phyloP scores from a whole-genome alignment of 2,113 vertebrate species.

The Macrotus californicus region DNA sequence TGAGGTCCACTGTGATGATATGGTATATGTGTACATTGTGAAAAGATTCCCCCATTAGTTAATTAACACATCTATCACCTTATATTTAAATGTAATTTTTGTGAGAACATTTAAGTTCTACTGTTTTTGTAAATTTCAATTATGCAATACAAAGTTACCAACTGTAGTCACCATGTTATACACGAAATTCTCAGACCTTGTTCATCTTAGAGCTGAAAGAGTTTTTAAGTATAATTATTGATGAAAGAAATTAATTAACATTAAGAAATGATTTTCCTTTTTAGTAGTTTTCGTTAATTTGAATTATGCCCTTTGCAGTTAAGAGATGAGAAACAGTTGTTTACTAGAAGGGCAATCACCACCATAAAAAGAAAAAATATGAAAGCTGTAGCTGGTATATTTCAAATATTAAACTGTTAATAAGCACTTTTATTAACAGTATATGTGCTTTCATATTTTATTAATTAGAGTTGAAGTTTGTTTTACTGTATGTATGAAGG shows the following conservation, averaged over 20 bases:
- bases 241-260: conserved; percentile 10
- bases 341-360: neutral
- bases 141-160: neutral
- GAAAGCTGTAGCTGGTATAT: neutral
- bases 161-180: neutral
- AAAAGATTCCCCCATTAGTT: neutral
- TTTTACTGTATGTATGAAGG: neutral
- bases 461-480: neutral
- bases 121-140: neutral
- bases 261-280: neutral
- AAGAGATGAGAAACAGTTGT: neutral
- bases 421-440: neutral
- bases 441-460: neutral
- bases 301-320: neutral
- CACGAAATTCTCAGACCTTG: neutral
- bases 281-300: neutral
- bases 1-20: neutral
- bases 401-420: neutral
- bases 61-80: neutral
- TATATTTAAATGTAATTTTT: neutral
- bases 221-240: neutral
- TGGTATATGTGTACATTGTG: neutral
- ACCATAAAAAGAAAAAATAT: neutral
- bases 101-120: neutral
- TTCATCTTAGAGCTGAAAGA: neutral